These are phyloP conservation scores for Esox lucius DNA, from an alignment of 2,797 vertebrate species.

Conservation along the genomic window DNA sequence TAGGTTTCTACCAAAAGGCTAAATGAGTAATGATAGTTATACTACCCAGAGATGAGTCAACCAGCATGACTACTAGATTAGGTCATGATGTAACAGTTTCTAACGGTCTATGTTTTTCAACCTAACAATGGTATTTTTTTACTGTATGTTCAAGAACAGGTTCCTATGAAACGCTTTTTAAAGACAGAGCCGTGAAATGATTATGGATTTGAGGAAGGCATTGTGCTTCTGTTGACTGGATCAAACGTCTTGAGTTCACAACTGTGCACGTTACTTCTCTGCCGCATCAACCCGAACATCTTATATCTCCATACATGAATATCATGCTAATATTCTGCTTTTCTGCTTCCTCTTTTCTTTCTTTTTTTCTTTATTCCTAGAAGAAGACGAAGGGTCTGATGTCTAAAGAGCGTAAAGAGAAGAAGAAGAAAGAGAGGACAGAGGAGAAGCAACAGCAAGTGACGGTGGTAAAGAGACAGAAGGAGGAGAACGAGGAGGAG, in stretches of 20 bases:
- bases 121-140: neutral
- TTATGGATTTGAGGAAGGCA: conserved; percentile 67
- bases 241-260: conserved; percentile 61
- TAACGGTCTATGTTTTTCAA: neutral
- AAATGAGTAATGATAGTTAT: neutral
- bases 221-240: conserved; percentile 72
- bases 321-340: neutral
- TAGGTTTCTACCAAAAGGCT: neutral
- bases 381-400: conserved; percentile 91
- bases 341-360: neutral
- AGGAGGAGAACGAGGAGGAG: conserved; percentile 76
- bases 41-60: neutral
- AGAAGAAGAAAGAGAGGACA: conserved; percentile 76
- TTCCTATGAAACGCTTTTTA: conserved; percentile 73
- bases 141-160: conserved; percentile 59
- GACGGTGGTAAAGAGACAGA: conserved; percentile 80
- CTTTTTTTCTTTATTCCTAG: conserved; percentile 21
- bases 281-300: conserved; percentile 37
- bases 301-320: neutral
- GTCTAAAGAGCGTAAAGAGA: conserved; percentile 80
- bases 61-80: neutral
- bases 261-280: conserved; percentile 52
- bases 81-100: neutral
- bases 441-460: conserved; percentile 73
- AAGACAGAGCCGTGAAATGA: conserved; percentile 68